phyloP scores from a whole-genome alignment of 92 coral and sea anemone species.

The Phymanthus crucifer region DNA sequence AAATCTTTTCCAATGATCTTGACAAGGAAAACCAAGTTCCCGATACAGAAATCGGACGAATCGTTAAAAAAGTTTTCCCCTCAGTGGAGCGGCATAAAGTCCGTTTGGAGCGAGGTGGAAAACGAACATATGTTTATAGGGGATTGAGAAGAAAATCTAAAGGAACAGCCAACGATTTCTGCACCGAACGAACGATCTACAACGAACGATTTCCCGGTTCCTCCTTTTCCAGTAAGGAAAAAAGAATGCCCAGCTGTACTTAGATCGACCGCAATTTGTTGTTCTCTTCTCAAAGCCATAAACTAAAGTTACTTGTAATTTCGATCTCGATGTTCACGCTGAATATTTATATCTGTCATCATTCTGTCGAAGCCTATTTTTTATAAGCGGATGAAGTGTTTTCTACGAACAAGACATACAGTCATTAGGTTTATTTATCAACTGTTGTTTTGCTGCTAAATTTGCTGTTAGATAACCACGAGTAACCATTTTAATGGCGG shows the following conservation, averaged over 20 bases:
- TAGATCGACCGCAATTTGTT: background rate
- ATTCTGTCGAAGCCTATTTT: background rate
- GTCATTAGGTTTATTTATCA: background rate
- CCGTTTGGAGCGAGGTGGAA: too few relatives aligned
- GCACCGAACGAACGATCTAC: background rate
- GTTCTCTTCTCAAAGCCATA: background rate
- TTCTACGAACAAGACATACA: background rate
- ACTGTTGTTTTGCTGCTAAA: too few relatives aligned
- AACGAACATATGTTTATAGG: constrained; percentile 39
- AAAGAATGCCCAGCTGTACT: background rate
- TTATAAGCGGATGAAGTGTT: background rate
- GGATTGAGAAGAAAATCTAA: background rate
- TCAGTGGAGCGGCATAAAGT: too few relatives aligned
- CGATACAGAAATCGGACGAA: too few relatives aligned
- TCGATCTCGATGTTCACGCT: background rate
- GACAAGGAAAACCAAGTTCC: too few relatives aligned
- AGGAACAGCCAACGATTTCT: background rate
- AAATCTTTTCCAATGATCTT: too few relatives aligned
- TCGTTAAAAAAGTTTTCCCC: too few relatives aligned
- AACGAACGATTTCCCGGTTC: background rate
- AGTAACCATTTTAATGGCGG: too few relatives aligned
- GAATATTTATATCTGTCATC: background rate
- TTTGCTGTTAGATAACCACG: too few relatives aligned
- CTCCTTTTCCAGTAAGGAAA: constrained; percentile 5
- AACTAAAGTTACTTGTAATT: background rate